These are phyloP conservation scores for Chrysemys picta DNA, from an alignment of 2,113 vertebrate genomes.

Conservation along the genomic window DNA sequence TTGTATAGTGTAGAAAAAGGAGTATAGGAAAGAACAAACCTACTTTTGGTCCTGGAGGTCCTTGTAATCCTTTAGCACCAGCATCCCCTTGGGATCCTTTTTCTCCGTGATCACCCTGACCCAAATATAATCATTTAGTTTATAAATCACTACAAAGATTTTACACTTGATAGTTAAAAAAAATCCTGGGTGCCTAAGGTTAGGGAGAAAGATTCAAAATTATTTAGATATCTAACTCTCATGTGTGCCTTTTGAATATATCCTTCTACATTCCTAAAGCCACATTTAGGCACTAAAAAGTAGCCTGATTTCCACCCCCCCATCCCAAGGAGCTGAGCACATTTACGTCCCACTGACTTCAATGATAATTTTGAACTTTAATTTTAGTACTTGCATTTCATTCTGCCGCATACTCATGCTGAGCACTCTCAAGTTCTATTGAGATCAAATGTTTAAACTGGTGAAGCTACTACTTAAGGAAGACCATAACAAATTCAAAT, in stretches of 20 bases:
- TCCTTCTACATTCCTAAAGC: not conserved
- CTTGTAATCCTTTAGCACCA: conserved; percentile 63
- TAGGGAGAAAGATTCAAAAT: not conserved
- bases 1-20: not conserved
- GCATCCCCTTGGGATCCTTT: conserved; percentile 72
- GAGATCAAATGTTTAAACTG: not conserved
- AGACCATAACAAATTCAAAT: not conserved
- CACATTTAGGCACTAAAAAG: not conserved
- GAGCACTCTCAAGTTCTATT: not conserved
- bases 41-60: conserved; percentile 76
- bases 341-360: not conserved
- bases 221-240: not conserved
- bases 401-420: not conserved
- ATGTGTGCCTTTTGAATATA: not conserved
- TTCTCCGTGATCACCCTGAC: conserved; percentile 75
- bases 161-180: accelerated
- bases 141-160: not conserved
- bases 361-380: not conserved
- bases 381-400: not conserved
- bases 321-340: not conserved
- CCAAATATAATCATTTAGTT: conserved; percentile 4
- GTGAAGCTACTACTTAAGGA: not conserved
- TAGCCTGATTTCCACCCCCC: not conserved
- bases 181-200: accelerated
- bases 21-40: not conserved